Percentiles rank a stretch among this genome's conserved stretches.
Conservation (phyloP, 2,113 vertebrate species). For the Numida meleagris region DNA sequence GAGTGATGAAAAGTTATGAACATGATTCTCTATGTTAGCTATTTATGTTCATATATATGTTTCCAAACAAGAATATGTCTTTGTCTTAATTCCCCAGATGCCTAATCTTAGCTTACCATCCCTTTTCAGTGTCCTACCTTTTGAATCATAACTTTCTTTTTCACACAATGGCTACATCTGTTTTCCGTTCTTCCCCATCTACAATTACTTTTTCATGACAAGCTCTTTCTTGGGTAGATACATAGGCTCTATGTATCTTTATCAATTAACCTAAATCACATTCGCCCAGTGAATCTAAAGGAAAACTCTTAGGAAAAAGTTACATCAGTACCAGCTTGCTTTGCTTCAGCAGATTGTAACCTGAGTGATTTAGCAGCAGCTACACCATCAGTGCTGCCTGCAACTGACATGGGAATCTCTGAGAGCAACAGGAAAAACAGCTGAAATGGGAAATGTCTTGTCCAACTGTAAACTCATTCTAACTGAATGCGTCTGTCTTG, state of each 20-base stretch:
- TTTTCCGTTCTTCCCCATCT: background rate
- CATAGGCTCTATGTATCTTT: background rate
- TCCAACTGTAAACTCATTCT: background rate
- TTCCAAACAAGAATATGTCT: background rate
- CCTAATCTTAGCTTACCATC: background rate
- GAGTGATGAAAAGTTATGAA: background rate
- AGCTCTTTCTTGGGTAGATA: background rate
- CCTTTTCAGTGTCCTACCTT: background rate
- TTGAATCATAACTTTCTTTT: background rate
- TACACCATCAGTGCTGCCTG: background rate
- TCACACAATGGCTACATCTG: background rate
- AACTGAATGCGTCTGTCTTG: background rate
- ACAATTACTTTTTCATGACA: background rate
- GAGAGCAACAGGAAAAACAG: background rate
- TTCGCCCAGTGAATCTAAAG: background rate
- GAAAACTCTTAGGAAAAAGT: background rate
- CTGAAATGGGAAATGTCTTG: background rate
- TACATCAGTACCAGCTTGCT: background rate
- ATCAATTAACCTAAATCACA: background rate
- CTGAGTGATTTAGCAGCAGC: background rate
- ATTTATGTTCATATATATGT: background rate
- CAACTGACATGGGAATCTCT: background rate
- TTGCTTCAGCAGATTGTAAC: background rate
- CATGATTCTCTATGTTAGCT: background rate
- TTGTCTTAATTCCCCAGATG: background rate